These are phyloP conservation scores for Pararge aegeria DNA, from an alignment of 1,140 invertebrate species.

Conservation along the genomic window DNA sequence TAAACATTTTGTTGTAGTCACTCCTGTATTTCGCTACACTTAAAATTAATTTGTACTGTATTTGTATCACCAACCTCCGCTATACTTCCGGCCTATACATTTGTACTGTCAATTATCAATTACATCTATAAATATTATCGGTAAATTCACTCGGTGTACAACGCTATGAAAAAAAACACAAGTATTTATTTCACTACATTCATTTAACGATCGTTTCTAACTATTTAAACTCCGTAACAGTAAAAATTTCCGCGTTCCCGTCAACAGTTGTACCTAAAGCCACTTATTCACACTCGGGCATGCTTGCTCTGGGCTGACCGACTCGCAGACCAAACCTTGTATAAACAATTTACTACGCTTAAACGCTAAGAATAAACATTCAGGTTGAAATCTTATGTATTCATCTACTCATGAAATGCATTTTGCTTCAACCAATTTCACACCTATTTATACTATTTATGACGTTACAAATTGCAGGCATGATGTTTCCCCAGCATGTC, in stretches of 20 bases:
- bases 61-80: constrained; percentile 63
- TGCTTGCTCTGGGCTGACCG: neutral
- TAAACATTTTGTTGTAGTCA: constrained; percentile 44
- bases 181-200: constrained; percentile 66
- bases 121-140: constrained; percentile 44
- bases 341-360: too few species aligned
- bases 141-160: constrained; percentile 60
- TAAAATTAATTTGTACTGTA: constrained; percentile 77
- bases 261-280: constrained; percentile 36
- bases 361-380: too few species aligned
- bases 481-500: too few species aligned
- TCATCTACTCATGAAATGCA: too few species aligned
- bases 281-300: neutral
- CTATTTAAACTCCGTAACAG: constrained; percentile 46
- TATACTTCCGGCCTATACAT: constrained; percentile 49
- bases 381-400: too few species aligned
- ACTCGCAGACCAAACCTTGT: neutral
- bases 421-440: too few species aligned
- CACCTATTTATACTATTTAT: too few species aligned
- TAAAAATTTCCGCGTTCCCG: constrained; percentile 62
- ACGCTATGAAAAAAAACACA: constrained; percentile 66
- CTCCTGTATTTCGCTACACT: constrained; percentile 55
- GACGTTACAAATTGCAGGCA: too few species aligned
- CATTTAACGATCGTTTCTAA: constrained; percentile 39
- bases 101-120: constrained; percentile 56